Evolutionary conservation across 2,888 invertebrate species (phyloP).

Genomic region (Pantelozetes paolii): DNA sequence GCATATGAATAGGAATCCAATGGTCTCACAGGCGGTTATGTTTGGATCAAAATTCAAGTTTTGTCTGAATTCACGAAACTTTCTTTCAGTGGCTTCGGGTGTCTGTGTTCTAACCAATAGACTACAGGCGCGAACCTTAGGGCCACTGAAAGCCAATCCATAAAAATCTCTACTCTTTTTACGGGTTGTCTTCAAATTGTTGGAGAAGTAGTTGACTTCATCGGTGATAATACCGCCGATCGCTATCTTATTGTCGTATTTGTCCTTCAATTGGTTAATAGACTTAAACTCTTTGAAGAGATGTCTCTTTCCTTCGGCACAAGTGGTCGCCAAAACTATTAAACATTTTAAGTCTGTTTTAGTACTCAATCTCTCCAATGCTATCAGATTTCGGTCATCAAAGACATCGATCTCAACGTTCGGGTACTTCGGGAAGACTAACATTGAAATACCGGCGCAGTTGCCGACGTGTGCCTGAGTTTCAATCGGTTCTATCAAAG

Average conservation of each 20-base stretch:
- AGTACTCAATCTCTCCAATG: not conserved
- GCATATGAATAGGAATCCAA: slow-evolving; percentile 56
- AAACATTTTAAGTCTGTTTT: slow-evolving; percentile 3
- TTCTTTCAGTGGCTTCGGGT: slow-evolving; percentile 44
- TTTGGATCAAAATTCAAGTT: slow-evolving; percentile 42
- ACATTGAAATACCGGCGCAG: slow-evolving; percentile 19
- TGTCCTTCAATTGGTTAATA: not conserved
- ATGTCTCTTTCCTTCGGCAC: not conserved
- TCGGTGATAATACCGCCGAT: slow-evolving; percentile 43
- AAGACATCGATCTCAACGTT: slow-evolving; percentile 30
- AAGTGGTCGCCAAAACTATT: not conserved
- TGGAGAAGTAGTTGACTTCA: slow-evolving; percentile 15
- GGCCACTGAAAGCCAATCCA: slow-evolving; percentile 45
- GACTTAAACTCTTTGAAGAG: slow-evolving; percentile 5
- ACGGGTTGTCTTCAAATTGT: slow-evolving; percentile 22
- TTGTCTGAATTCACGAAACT: slow-evolving; percentile 45
- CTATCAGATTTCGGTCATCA: slow-evolving; percentile 27
- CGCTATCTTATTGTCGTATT: slow-evolving; percentile 40
- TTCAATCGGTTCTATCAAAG: slow-evolving; percentile 12
- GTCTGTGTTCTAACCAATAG: slow-evolving; percentile 46
- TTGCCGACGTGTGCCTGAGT: slow-evolving; percentile 33
- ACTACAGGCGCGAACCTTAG: slow-evolving; percentile 49
- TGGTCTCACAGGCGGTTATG: slow-evolving; percentile 47
- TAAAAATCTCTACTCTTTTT: slow-evolving; percentile 1
- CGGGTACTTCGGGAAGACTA: slow-evolving; percentile 10